Evolutionary conservation across 2,113 vertebrate species (phyloP), one percentile per base, ranked within the genome.

Genomic region (Pterophyllum scalare): DNA sequence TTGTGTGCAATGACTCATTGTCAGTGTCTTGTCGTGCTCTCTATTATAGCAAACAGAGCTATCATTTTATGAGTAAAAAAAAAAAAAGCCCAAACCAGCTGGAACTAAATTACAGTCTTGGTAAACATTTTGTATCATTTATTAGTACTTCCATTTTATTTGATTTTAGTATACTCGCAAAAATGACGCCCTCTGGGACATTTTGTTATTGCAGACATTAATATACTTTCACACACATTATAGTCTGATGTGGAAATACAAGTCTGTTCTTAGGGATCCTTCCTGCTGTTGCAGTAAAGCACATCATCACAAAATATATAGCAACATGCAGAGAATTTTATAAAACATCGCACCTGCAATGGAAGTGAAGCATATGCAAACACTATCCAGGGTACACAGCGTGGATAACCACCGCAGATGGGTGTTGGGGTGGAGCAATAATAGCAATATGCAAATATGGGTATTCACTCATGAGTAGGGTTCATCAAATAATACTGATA

Each of bases 251-350:
- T 84, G 56, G 56, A 76, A 62, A 59, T 61, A 35, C 17, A 46
- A 46, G 43, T 72, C 81, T 82, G 56, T 82, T 88, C 61, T 46
- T 49, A 54, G 46, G 58, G 61, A 56, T 65, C 46, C 62, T 61
- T 46, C 87, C 76, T 43, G 81, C 81, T 88, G 79, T 3, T 59
- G 52, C 76, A 74, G 79, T 87, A 82, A 84, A 77, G 67, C 57
- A 81, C 52, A 79, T 88, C 81, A 87, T 76, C 85, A 82, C 72
- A 79, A 81, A 79, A 78, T 77, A 31, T 58, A 67, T 26, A 75
- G 78, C 57, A 49, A 59, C 75, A 82, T 59, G 49, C 46, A 74
- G 82, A 28, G 67, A 75, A 26, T 52, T 28, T 80, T 35, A 46
- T 3, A 35, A 70, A 83, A 80, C 60, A 28, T 6, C 5, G 6